Percentiles rank a stretch among this genome's conserved stretches.
Conservation (phyloP, 2,113 vertebrate species). For the Caretta caretta region DNA sequence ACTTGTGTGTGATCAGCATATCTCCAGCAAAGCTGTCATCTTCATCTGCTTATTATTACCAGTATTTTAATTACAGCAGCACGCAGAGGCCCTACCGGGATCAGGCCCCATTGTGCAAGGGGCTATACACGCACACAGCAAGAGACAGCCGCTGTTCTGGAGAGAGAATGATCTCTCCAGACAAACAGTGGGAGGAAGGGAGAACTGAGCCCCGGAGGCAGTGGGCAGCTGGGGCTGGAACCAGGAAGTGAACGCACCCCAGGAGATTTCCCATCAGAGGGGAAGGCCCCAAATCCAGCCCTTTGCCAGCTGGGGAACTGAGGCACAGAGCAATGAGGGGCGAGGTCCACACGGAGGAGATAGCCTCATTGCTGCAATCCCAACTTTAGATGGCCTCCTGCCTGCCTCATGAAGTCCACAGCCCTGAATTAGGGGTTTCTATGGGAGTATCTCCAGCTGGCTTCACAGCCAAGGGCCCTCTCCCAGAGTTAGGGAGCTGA, state of each 20-base stretch:
- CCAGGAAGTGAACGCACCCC: background rate
- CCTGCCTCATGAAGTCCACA: too few species aligned
- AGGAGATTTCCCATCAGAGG: background rate
- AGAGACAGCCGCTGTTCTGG: background rate
- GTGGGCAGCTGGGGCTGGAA: background rate
- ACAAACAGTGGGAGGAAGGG: background rate
- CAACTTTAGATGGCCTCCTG: too few species aligned
- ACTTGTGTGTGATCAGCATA: background rate
- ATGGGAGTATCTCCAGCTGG: too few species aligned
- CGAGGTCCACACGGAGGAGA: too few species aligned
- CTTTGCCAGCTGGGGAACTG: background rate
- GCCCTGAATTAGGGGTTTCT: too few species aligned
- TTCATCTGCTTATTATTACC: background rate
- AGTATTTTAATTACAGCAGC: background rate
- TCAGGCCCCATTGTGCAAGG: background rate
- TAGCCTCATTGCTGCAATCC: too few species aligned
- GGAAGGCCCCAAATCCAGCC: background rate
- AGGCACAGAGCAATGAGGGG: background rate
- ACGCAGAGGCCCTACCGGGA: background rate
- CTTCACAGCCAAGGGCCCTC: background rate
- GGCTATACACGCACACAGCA: background rate
- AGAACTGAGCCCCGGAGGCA: background rate
- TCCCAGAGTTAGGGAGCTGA: background rate
- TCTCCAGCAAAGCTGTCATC: background rate
- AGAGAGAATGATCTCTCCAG: background rate